These are phyloP conservation scores for Gasteruption jaculator DNA, from an alignment of 2,888 invertebrate species.

Conservation along the genomic window DNA sequence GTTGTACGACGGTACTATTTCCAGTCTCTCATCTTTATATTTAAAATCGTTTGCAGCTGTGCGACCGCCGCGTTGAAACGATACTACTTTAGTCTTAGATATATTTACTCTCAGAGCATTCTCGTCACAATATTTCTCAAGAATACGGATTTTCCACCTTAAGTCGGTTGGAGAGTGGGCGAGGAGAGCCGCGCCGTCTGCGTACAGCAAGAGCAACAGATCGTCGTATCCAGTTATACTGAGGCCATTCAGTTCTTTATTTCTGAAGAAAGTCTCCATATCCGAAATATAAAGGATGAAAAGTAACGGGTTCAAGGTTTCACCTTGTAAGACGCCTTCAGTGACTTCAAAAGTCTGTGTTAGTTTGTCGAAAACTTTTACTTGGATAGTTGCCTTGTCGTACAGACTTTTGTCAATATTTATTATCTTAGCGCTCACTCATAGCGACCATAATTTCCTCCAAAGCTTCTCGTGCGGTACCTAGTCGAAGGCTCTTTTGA, in stretches of 20 bases:
- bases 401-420: conserved; percentile 17
- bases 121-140: conserved; percentile 18
- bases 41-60: conserved; percentile 4
- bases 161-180: conserved; percentile 13
- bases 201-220: conserved; percentile 17
- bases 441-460: conserved; percentile 16
- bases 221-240: too few species aligned
- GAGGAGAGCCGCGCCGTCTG: conserved; percentile 22
- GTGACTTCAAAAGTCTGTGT: conserved; percentile 10
- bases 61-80: conserved; percentile 12
- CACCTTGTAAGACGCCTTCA: conserved; percentile 18
- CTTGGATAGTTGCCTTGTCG: conserved; percentile 7
- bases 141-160: conserved; percentile 13
- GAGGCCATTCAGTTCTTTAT: conserved; percentile 11
- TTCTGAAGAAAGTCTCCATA: conserved; percentile 14
- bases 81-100: conserved; percentile 24
- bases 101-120: conserved; percentile 22
- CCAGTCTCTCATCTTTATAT: conserved; percentile 1
- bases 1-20: conserved; percentile 3
- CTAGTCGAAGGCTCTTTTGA: conserved; percentile 20
- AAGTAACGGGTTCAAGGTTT: conserved; percentile 12
- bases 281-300: conserved; percentile 18
- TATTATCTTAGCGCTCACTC: conserved; percentile 23
- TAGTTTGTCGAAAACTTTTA: conserved; percentile 1
- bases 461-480: conserved; percentile 20